phyloP scores from a whole-genome alignment of 2,797 vertebrate genomes.

The Poecilia velifera region DNA sequence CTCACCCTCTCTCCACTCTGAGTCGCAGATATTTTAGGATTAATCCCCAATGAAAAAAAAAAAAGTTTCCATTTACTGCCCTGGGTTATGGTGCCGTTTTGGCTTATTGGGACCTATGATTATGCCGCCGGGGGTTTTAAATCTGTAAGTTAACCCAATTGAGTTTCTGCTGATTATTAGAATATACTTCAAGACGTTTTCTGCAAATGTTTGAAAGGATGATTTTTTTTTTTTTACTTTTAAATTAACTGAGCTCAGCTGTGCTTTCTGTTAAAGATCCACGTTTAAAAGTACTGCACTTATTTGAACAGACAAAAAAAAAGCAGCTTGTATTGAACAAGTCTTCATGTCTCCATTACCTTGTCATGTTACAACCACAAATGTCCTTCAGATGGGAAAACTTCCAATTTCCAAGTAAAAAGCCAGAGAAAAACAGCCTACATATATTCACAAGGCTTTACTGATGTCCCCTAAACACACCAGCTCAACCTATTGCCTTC shows the following conservation, averaged over 20 bases:
- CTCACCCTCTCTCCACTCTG: slow-evolving; percentile 62
- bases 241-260: neutral
- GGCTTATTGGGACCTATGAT: slow-evolving; percentile 41
- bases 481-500: neutral
- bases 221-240: neutral
- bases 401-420: neutral
- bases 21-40: slow-evolving; percentile 71
- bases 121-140: slow-evolving; percentile 7
- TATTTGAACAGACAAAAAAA: neutral
- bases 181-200: neutral
- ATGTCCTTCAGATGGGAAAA: neutral
- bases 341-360: neutral
- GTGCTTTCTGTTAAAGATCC: neutral
- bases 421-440: neutral
- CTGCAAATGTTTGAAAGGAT: neutral
- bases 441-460: neutral
- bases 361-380: neutral
- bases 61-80: slow-evolving; percentile 69
- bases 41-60: slow-evolving; percentile 65
- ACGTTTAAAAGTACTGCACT: neutral
- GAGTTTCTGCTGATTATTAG: neutral
- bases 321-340: neutral
- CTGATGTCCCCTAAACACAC: neutral
- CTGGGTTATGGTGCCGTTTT: slow-evolving; percentile 33
- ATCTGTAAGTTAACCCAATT: neutral